These are phyloP conservation scores for Clistopyga incitator DNA, from an alignment of 2,888 invertebrate species.

Conservation along the genomic window DNA sequence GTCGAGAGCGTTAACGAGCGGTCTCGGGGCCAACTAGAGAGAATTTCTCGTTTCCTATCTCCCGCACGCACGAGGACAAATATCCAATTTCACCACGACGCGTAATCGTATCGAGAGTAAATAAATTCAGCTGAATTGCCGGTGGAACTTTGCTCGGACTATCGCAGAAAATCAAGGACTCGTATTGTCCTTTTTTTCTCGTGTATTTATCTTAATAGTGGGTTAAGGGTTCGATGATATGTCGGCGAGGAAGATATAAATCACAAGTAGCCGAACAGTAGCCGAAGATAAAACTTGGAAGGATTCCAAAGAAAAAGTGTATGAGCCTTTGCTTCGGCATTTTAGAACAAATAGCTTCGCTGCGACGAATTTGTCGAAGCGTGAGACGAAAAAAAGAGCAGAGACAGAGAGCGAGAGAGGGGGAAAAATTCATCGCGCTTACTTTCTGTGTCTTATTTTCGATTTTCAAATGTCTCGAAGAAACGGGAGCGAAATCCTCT, in stretches of 20 bases:
- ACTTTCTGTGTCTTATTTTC: not conserved
- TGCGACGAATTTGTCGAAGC: conserved; percentile 16
- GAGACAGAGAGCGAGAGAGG: no score
- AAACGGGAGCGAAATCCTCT: no score
- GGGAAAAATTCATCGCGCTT: conserved; percentile 29
- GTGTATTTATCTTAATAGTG: conserved; percentile 19
- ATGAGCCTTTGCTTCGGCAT: conserved; percentile 40
- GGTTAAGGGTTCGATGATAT: conserved; percentile 17
- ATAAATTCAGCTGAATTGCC: conserved; percentile 20
- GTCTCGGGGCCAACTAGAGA: conserved; percentile 9
- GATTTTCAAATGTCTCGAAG: not conserved
- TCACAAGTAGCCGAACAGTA: conserved; percentile 12
- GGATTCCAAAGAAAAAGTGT: conserved; percentile 19
- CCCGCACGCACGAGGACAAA: conserved; percentile 4
- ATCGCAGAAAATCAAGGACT: not conserved
- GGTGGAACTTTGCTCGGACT: not conserved
- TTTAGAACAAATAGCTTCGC: conserved; percentile 53
- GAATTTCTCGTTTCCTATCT: conserved; percentile 16
- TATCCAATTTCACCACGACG: conserved; percentile 29
- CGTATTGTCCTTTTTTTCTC: conserved; percentile 1
- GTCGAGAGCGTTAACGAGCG: conserved; percentile 31
- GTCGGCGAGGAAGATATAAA: conserved; percentile 27
- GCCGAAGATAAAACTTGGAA: conserved; percentile 15
- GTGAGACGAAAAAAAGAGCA: conserved; percentile 4
- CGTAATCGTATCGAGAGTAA: conserved; percentile 17